Conservation (phyloP, 2,797 vertebrate genomes). For the Macrochelys suwanniensis region DNA sequence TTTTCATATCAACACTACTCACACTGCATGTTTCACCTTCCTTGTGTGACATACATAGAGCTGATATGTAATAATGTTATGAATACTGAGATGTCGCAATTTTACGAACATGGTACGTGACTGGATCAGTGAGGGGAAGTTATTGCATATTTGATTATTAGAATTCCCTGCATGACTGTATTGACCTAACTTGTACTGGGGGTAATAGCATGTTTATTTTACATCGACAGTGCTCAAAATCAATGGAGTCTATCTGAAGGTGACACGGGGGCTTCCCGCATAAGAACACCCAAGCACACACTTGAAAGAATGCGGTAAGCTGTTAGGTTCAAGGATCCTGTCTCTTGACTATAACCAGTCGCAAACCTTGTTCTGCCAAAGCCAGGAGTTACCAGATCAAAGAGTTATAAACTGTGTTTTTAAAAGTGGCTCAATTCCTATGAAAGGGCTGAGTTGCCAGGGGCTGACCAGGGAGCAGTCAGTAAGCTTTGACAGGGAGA, state of each 20-base stretch:
- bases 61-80: not conserved
- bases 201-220: too few species aligned
- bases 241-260: not conserved
- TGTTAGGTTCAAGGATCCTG: not conserved
- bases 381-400: not conserved
- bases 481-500: too few species aligned
- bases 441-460: not conserved
- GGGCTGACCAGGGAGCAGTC: not conserved
- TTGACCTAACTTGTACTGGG: not conserved
- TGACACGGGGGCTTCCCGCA: not conserved
- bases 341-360: not conserved
- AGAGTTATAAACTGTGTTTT: not conserved
- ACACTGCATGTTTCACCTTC: not conserved
- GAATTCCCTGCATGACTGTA: not conserved
- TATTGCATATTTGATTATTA: not conserved
- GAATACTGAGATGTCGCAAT: not conserved
- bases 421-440: too few species aligned
- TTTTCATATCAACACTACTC: not conserved
- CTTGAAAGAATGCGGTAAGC: not conserved
- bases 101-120: not conserved
- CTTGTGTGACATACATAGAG: not conserved
- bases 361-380: not conserved
- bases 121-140: not conserved
- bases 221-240: not conserved
- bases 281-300: not conserved